Evolutionary conservation across 1,140 invertebrate species (phyloP).

Genomic region (Leptinotarsa texana): DNA sequence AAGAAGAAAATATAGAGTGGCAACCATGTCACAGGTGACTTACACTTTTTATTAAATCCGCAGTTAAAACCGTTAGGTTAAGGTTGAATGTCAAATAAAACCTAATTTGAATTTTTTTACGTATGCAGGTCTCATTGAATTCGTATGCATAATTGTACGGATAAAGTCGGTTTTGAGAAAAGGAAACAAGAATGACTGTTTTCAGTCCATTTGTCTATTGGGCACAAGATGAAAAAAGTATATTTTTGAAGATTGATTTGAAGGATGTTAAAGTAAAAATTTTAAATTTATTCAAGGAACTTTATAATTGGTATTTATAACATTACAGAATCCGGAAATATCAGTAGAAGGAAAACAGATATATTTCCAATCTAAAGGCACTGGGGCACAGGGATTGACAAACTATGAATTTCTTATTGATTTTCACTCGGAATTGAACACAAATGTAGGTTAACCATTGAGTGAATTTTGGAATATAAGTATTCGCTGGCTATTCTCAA

Average conservation of each 20-base stretch:
- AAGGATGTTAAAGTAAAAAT: slow-evolving; percentile 73
- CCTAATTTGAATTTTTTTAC: too few relatives aligned
- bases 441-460: slow-evolving; percentile 60
- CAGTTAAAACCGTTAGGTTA: too few relatives aligned
- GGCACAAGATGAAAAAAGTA: slow-evolving; percentile 79
- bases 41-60: too few relatives aligned
- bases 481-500: too few relatives aligned
- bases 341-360: slow-evolving; percentile 61
- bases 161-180: background rate
- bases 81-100: too few relatives aligned
- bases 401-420: slow-evolving; percentile 63
- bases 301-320: background rate
- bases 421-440: slow-evolving; percentile 70
- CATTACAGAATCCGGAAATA: slow-evolving; percentile 60
- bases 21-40: too few relatives aligned
- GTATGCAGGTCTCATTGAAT: too few relatives aligned
- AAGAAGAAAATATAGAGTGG: too few relatives aligned
- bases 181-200: slow-evolving; percentile 47
- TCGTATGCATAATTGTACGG: too few relatives aligned
- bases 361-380: slow-evolving; percentile 60
- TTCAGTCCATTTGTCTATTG: slow-evolving; percentile 89
- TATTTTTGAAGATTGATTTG: slow-evolving; percentile 83
- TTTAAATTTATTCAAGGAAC: slow-evolving; percentile 6
- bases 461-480: too few relatives aligned
- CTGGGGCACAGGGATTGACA: slow-evolving; percentile 70